Evolutionary conservation across 1,140 invertebrate species (phyloP).

Genomic region (Drosophila kurseongensis): DNA sequence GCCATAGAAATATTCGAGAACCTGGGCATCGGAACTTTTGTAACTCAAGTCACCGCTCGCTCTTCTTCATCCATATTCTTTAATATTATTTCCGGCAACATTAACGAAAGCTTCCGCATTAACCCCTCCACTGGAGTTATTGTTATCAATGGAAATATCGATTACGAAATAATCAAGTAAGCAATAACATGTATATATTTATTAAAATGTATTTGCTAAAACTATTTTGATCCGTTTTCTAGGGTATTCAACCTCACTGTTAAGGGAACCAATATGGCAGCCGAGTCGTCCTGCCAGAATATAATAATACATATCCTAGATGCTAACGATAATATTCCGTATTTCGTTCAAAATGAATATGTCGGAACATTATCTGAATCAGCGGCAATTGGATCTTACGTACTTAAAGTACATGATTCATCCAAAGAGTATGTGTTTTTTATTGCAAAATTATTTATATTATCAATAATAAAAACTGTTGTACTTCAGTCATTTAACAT

Average conservation of each 20-base stretch:
- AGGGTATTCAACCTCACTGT: constrained; percentile 94
- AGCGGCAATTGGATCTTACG: constrained; percentile 89
- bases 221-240: constrained; percentile 1
- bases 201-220: not conserved
- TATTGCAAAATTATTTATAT: not conserved
- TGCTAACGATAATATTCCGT: constrained; percentile 94
- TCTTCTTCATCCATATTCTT: constrained; percentile 93
- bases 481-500: constrained; percentile 90
- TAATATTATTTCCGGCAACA: constrained; percentile 92
- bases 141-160: constrained; percentile 89
- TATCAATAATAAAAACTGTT: not conserved
- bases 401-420: constrained; percentile 86
- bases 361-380: constrained; percentile 90
- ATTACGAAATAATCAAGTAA: constrained; percentile 89
- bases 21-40: constrained; percentile 90
- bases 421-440: constrained; percentile 51
- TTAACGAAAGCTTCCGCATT: constrained; percentile 90
- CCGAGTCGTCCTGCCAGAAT: constrained; percentile 88
- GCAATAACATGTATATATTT: not conserved
- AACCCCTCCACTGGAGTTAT: constrained; percentile 94
- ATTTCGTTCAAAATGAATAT: constrained; percentile 89
- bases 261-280: constrained; percentile 93
- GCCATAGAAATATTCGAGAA: constrained; percentile 94
- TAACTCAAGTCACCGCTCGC: constrained; percentile 91
- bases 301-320: constrained; percentile 92